Evolutionary conservation across 2,113 vertebrate genomes (phyloP), one percentile per base, ranked within the genome.

Genomic region (Dipodomys stephensi): DNA sequence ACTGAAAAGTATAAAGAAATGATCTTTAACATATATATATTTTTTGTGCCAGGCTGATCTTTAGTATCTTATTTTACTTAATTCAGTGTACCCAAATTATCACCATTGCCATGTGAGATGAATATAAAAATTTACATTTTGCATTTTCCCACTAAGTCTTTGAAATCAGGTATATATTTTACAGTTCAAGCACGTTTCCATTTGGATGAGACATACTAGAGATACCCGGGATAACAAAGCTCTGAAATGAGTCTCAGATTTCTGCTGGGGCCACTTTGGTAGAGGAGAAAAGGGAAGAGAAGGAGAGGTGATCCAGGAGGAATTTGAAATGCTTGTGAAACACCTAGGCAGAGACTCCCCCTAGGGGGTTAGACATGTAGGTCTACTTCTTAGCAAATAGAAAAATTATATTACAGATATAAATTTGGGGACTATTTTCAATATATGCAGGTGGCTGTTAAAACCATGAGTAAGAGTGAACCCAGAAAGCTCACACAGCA

Each of bases 11-110:
- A 80, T 77, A 77, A 57, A 79, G 32, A 91, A 64, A 64, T 64
- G 19, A 64, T 64, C 39, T 23, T 23, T 57, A 57, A 57, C 15
- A 57, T 57, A 57, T 57, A 57, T 57, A 49, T 49, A 12, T 49
- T 2, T 49, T 11, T 49, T 49, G 49, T 57, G 53, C 53, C 53
- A 13, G 53, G 53, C 53, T 46, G 39, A 68, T 79, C 73, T 87
- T 87, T 57, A 83, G 23, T 77, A 68, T 74, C 16, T 95, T 87
- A 67, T 78, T 78, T 27, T 88, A 84, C 35, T 69, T 72, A 78
- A 87, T 23, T 2, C 4, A 53, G 28, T 39, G 27, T 46, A 67
- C 62, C n/a, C 39, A 60, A 60, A 77, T 49, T 90, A 82, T 62
- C 53, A 46, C 53, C 11, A 84, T 83, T 94, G 92, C 60, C 79